Evolutionary conservation across 2,797 vertebrate species (phyloP).

Genomic region (Saxicola maurus): DNA sequence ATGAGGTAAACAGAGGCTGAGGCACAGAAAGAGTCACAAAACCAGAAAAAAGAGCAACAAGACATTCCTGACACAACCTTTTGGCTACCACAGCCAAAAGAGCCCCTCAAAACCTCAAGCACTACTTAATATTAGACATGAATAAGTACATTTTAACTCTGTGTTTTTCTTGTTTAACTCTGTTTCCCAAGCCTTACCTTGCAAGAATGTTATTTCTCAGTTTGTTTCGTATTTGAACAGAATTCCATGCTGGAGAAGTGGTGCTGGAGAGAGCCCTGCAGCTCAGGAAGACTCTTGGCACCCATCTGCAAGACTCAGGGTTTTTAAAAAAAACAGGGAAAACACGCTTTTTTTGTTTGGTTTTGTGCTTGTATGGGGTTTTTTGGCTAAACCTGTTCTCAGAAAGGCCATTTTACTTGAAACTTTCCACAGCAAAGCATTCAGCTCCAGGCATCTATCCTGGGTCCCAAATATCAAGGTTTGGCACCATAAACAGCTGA

Average conservation of each 20-base stretch:
- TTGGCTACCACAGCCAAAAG: background rate
- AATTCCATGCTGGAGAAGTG: background rate
- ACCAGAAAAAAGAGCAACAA: background rate
- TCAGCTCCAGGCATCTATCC: background rate
- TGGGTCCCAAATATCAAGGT: background rate
- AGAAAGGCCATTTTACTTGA: background rate
- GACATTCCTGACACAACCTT: background rate
- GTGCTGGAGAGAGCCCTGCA: background rate
- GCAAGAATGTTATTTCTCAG: background rate
- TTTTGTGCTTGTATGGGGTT: background rate
- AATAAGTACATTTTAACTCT: background rate
- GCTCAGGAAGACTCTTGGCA: background rate
- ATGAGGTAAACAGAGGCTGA: background rate
- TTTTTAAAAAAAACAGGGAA: background rate
- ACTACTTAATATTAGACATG: background rate
- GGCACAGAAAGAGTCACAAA: background rate
- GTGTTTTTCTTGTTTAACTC: background rate
- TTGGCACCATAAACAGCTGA: background rate
- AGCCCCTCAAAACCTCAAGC: background rate
- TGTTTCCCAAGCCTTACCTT: background rate
- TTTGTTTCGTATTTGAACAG: background rate
- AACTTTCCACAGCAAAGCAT: background rate
- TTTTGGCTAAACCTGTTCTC: background rate
- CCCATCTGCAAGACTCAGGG: too few relatives aligned
- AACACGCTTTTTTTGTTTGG: background rate